Percentiles rank a stretch among this genome's conserved stretches.
These are phyloP conservation scores for Mimas tiliae DNA, from an alignment of 2,888 invertebrate species.

Conservation along the genomic window DNA sequence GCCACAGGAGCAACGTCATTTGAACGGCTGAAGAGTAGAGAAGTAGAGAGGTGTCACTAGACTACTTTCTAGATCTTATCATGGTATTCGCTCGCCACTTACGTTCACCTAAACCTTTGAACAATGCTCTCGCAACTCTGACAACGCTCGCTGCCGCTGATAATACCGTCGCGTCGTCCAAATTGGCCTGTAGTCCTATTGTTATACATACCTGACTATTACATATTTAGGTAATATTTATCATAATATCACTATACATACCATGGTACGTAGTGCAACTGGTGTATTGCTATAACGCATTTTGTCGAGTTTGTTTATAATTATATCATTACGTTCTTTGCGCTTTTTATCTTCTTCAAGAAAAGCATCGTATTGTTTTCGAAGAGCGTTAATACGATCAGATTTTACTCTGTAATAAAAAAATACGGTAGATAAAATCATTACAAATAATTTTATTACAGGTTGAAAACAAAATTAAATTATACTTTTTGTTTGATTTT, in stretches of 20 bases:
- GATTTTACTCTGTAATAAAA: conserved; percentile 59
- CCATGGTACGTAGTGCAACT: conserved; percentile 54
- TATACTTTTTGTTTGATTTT: conserved; percentile 74
- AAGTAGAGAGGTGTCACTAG: no score
- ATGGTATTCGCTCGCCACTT: no score
- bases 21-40: no score
- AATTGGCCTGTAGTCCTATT: background rate
- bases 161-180: no score
- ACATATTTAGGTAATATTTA: background rate
- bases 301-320: conserved; percentile 72
- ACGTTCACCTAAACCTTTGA: no score
- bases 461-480: conserved; percentile 27
- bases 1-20: no score
- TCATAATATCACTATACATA: conserved; percentile 35
- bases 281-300: conserved; percentile 64
- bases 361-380: conserved; percentile 76
- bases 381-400: conserved; percentile 66
- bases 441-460: background rate
- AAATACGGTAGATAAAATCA: background rate
- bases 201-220: background rate
- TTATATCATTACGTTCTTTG: conserved; percentile 75
- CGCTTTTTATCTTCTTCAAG: conserved; percentile 77
- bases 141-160: no score
- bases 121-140: no score
- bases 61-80: no score